These are phyloP conservation scores for Troides helena DNA, from an alignment of 2,888 invertebrate species.

Conservation along the genomic window DNA sequence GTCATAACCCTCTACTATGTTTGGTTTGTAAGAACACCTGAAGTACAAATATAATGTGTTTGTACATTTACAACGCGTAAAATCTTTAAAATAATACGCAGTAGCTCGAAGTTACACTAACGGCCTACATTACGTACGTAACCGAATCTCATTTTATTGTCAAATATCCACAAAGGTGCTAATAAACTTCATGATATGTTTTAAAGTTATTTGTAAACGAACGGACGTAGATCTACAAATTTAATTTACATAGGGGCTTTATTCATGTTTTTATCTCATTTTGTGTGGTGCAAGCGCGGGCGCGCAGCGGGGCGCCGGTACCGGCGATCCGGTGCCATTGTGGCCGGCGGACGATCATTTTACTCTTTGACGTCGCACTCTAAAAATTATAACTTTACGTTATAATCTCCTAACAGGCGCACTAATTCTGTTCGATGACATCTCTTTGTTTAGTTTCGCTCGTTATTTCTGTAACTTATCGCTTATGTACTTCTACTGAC, in stretches of 20 bases:
- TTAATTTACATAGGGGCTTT: constrained; percentile 75
- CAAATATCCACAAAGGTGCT: constrained; percentile 25
- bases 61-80: no score
- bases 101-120: constrained; percentile 20
- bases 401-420: constrained; percentile 49
- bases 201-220: constrained; percentile 34
- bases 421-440: constrained; percentile 46
- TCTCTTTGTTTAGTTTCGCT: constrained; percentile 15
- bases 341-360: constrained; percentile 66
- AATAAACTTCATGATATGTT: constrained; percentile 29
- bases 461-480: background rate
- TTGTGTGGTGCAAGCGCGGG: constrained; percentile 58
- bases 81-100: constrained; percentile 13
- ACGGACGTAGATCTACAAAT: constrained; percentile 61
- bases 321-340: constrained; percentile 63
- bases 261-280: constrained; percentile 69
- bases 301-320: constrained; percentile 64
- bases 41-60: no score
- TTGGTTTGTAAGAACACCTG: no score
- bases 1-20: no score
- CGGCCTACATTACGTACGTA: constrained; percentile 21
- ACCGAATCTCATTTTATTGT: constrained; percentile 28
- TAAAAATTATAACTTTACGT: constrained; percentile 71
- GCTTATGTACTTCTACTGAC: background rate
- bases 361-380: constrained; percentile 65